These are phyloP conservation scores for Uloborus plumipes DNA, from an alignment of 2,888 invertebrate genomes.

Conservation along the genomic window DNA sequence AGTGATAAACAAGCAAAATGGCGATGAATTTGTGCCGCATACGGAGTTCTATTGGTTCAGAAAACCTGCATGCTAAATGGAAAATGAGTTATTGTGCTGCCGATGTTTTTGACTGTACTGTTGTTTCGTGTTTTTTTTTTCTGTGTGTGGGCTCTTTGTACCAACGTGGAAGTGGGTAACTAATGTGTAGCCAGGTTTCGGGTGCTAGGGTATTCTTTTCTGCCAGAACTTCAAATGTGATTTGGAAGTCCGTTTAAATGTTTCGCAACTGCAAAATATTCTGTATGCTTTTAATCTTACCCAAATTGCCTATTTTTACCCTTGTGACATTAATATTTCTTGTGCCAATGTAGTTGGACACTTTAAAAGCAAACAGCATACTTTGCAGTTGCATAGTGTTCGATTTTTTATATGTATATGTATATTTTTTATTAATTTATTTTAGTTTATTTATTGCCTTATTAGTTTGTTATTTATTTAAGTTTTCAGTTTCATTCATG, in stretches of 20 bases:
- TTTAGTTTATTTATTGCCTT: not conserved
- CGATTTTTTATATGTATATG: no score
- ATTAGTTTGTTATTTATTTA: not conserved
- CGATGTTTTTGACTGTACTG: not conserved
- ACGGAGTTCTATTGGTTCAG: no score
- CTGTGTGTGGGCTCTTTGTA: constrained; percentile 38
- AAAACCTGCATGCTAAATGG: constrained; percentile 31
- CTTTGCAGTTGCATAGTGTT: not conserved
- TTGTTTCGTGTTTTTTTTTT: no score
- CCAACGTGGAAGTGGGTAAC: constrained; percentile 45
- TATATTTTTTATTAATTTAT: not conserved
- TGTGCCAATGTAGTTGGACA: constrained; percentile 16
- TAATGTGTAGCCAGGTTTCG: constrained; percentile 54
- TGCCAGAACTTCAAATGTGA: constrained; percentile 53
- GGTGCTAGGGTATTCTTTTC: constrained; percentile 43
- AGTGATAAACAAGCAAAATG: constrained; percentile 8
- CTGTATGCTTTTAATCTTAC: constrained; percentile 1
- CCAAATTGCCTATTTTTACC: constrained; percentile 11
- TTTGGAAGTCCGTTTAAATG: constrained; percentile 22
- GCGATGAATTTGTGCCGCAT: constrained; percentile 30
- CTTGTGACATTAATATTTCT: constrained; percentile 11
- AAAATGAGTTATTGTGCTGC: constrained; percentile 61
- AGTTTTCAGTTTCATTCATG: not conserved
- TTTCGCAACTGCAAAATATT: constrained; percentile 18
- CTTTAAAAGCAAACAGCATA: not conserved